Evolutionary conservation across 2,797 vertebrate genomes (phyloP), one percentile per base, ranked within the genome.

Genomic region (Esox lucius): DNA sequence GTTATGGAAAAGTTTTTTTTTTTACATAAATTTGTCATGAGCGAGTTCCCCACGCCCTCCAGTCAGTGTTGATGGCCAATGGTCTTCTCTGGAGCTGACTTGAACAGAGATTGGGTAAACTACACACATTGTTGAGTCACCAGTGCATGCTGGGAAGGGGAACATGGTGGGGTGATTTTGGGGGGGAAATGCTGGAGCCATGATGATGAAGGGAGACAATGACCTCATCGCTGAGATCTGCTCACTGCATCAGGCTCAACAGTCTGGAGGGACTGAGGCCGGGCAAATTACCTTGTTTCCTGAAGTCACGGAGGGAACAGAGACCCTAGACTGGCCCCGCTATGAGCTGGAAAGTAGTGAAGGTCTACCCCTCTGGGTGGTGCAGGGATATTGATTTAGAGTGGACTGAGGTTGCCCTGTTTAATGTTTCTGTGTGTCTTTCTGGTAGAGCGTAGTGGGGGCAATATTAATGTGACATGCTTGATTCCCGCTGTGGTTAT

Each of bases 191-290:
- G 61, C 71, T 46, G 42, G 28, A 75, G 78, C 71, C 31, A 48
- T 80, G 73, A 80, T 69, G 80, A 74, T 65, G 75, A 66, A 61
- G 75, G 70, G 70, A 13, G 5, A 31, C 31, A 11, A 84, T 88
- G 87, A 91, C 81, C 82, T 91, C 86, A 87, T 74, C n/a, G 59
- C 79, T 83, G 66, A 69, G 76, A 87, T 87, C 84, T 86, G 85
- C 79, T 84, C 78, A 33, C 79, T 82, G 83, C 84, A 84, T 87
- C 81, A 74, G 77, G 28, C 75, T 84, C 42, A 61, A 6, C 8
- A 61, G 56, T 22, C 56, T 4, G 11, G 56, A 61, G 22, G 24
- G 56, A 61, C 56, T 75, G 73, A 83, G 80, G 64, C 71, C 80
- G 28, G 81, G 73, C 69, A 83, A 85, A 84, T 87, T 78, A 76